Conservation (phyloP, 2,888 invertebrate species). For the Leucoptera coffeella region DNA sequence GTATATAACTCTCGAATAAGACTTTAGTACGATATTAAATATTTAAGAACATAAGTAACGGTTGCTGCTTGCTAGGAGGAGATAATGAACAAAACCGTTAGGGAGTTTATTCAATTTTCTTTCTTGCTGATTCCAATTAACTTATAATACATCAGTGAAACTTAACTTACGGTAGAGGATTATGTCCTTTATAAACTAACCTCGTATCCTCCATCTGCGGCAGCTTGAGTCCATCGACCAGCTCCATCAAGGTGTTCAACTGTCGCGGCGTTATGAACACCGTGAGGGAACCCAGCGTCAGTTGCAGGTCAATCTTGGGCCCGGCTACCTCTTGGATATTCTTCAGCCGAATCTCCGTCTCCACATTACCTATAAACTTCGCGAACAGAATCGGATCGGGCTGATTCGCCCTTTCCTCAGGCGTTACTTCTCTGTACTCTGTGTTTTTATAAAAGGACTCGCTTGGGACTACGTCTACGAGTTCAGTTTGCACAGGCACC, state of each 20-base stretch:
- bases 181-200: no score
- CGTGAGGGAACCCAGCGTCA: slow-evolving; percentile 71
- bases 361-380: slow-evolving; percentile 69
- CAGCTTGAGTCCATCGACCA: slow-evolving; percentile 65
- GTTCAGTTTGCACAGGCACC: slow-evolving; percentile 22
- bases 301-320: slow-evolving; percentile 77
- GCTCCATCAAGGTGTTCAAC: slow-evolving; percentile 69
- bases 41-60: no score
- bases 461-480: slow-evolving; percentile 19
- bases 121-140: no score
- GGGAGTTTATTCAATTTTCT: no score
- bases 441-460: no score
- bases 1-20: no score
- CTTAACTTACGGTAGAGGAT: no score
- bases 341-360: slow-evolving; percentile 71
- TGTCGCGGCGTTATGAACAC: slow-evolving; percentile 80
- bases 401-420: slow-evolving; percentile 30
- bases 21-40: no score
- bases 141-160: no score
- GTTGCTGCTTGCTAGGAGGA: no score
- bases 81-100: no score
- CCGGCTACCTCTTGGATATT: slow-evolving; percentile 75
- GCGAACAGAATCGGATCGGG: slow-evolving; percentile 65
- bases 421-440: slow-evolving; percentile 22
- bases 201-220: slow-evolving; percentile 67